Evolutionary conservation across 2,113 vertebrate genomes (phyloP).

Genomic region (Pteruthius melanotis): DNA sequence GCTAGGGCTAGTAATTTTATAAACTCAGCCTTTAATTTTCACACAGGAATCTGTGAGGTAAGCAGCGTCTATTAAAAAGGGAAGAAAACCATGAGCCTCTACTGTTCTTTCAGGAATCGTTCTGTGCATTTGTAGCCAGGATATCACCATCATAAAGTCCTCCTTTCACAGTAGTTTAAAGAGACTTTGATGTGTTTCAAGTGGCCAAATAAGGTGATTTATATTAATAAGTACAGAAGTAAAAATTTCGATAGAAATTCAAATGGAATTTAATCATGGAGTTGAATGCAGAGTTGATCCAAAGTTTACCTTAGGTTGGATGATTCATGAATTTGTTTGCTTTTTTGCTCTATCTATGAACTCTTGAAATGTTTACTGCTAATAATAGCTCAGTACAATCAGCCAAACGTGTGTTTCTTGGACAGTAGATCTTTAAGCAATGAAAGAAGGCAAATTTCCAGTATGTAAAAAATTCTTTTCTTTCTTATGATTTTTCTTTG

Average conservation of each 20-base stretch:
- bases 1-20: slow-evolving; percentile 38
- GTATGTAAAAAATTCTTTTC: not conserved
- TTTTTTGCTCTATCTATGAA: not conserved
- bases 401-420: not conserved
- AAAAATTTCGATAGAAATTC: not conserved
- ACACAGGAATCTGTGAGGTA: slow-evolving; percentile 12
- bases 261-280: not conserved
- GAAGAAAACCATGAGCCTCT: rapidly evolving
- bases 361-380: not conserved
- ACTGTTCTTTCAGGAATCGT: not conserved
- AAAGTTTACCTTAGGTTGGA: not conserved
- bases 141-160: not conserved
- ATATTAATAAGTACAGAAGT: not conserved
- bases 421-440: not conserved
- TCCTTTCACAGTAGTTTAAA: not conserved
- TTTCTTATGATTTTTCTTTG: not conserved
- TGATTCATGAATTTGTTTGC: not conserved
- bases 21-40: slow-evolving; percentile 47
- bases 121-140: not conserved
- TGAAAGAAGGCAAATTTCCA: not conserved
- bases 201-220: not conserved
- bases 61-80: not conserved
- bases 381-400: not conserved
- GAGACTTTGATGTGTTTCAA: not conserved
- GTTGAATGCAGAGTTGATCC: not conserved